Base-by-base conservation (phyloP, 2,113 vertebrate genomes). In the Psettodes erumei region DNA sequence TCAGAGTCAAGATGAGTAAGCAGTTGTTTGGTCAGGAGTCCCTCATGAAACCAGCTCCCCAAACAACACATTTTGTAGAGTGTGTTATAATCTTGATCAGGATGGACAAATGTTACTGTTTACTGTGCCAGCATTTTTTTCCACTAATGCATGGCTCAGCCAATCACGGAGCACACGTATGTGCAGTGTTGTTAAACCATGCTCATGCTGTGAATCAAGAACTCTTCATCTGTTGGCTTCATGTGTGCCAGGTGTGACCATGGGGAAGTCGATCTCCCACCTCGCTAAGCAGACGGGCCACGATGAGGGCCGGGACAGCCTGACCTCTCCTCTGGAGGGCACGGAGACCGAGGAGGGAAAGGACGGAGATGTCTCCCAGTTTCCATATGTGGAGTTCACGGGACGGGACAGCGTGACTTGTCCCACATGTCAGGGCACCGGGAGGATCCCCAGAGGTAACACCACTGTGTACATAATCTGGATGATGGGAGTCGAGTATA, bases 361-460 rank as follows among this genome's bases (percentile, higher is more conserved):
- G 81, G 91, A 68, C 7, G 94, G 77, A 8, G 96, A 98, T n/a
- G 95, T 97, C 25, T 97, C 97, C 0, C 96, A 97, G 83, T 98
- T 98, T 85, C 97, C 96, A 0, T 98, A 98, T 5, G 96, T 98
- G 86, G 97, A 98, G 86, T 98, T 98, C 83, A 98, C 97, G 0
- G 97, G 97, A 58, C 92, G 96, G 78, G 97, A 98, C 85, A 98
- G 97, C 1, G 97, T 98, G 76, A 98, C 97, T 11, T 98, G 97
- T 71, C 96, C 96, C 1, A 97, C 96, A 1, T 98, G 97, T 87
- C 97, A 98, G 88, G 97, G 97, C 77, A 98, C 97, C 0, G 97
- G 97, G 66, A 94, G 97, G 82, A 98, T 98, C 82, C 97, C 97
- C 25, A 91, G 97, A 91, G 97, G 97, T 97, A 91, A 68, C 62